A percentile compares a stretch with the other conserved stretches of the same genome.
Evolutionary conservation across 2,113 vertebrate genomes (phyloP).

Genomic region (Tyrannus savana): DNA sequence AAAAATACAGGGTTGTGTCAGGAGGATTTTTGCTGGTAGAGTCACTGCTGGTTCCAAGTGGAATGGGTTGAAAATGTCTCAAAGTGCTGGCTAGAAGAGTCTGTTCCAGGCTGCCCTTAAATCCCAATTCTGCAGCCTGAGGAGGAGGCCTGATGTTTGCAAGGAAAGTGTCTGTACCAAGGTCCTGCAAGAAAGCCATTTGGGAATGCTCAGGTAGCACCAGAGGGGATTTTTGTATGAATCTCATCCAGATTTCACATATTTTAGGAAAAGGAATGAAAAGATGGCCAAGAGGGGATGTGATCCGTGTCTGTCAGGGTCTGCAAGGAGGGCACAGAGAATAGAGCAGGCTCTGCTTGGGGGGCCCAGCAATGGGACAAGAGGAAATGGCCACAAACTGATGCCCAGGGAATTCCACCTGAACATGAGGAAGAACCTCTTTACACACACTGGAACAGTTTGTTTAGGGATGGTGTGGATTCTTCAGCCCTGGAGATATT

Average conservation of each 20-base stretch:
- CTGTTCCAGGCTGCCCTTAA: constrained; percentile 3
- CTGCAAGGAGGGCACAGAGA: not conserved
- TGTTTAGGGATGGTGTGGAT: not conserved
- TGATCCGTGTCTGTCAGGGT: not conserved
- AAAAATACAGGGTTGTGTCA: constrained; percentile 21
- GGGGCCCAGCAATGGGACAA: not conserved
- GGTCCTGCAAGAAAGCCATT: not conserved
- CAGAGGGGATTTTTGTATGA: not conserved
- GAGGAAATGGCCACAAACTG: not conserved
- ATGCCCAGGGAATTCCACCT: not conserved
- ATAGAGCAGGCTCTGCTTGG: not conserved
- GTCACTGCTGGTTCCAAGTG: constrained; percentile 13
- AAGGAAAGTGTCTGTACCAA: not conserved
- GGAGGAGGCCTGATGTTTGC: not conserved
- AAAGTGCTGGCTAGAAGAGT: not conserved
- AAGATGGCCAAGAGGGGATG: not conserved
- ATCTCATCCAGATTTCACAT: not conserved
- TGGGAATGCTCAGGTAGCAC: not conserved
- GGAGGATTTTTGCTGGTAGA: constrained; percentile 25
- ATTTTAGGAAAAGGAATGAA: not conserved
- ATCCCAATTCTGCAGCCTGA: not conserved
- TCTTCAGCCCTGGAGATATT: not conserved
- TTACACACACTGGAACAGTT: not conserved
- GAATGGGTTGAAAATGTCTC: constrained; percentile 13
- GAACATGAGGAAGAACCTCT: not conserved